These are phyloP conservation scores for Hololepta plana DNA, from an alignment of 2,888 invertebrate species.

Conservation along the genomic window DNA sequence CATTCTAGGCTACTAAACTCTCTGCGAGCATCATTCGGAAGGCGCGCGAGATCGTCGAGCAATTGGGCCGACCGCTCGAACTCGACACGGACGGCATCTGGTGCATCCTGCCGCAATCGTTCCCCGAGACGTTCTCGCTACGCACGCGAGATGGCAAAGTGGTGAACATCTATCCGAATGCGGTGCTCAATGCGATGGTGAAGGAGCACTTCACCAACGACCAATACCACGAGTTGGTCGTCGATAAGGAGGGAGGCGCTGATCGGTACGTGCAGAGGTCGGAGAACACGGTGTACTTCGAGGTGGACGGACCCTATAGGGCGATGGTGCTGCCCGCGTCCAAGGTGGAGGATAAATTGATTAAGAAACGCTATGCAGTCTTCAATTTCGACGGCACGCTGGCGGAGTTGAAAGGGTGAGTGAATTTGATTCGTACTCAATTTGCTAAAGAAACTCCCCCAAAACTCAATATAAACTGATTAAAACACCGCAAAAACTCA, in stretches of 20 bases:
- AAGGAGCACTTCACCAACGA: constrained; percentile 94
- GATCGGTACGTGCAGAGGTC: constrained; percentile 53
- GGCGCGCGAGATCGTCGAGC: constrained; percentile 91
- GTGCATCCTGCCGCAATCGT: constrained; percentile 92
- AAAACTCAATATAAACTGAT: no score
- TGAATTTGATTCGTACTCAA: no score
- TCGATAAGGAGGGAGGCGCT: constrained; percentile 38
- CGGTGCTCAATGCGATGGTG: constrained; percentile 88
- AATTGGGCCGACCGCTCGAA: constrained; percentile 83
- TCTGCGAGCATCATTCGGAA: constrained; percentile 93
- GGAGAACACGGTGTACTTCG: constrained; percentile 98
- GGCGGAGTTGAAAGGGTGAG: constrained; percentile 84
- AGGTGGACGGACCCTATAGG: constrained; percentile 95
- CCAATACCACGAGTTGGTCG: constrained; percentile 80
- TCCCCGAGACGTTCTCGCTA: constrained; percentile 88
- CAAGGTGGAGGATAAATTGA: constrained; percentile 93
- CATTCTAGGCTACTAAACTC: no score
- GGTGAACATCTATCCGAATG: constrained; percentile 92
- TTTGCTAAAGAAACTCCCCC: no score
- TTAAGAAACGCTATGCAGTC: constrained; percentile 97
- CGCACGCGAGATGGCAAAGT: constrained; percentile 66
- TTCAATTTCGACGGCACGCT: constrained; percentile 95
- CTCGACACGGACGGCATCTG: constrained; percentile 98
- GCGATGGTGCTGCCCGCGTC: constrained; percentile 98
- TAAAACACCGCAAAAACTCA: no score